These are phyloP conservation scores for Mus pahari DNA, from an alignment of 2,113 vertebrate genomes.

Conservation along the genomic window DNA sequence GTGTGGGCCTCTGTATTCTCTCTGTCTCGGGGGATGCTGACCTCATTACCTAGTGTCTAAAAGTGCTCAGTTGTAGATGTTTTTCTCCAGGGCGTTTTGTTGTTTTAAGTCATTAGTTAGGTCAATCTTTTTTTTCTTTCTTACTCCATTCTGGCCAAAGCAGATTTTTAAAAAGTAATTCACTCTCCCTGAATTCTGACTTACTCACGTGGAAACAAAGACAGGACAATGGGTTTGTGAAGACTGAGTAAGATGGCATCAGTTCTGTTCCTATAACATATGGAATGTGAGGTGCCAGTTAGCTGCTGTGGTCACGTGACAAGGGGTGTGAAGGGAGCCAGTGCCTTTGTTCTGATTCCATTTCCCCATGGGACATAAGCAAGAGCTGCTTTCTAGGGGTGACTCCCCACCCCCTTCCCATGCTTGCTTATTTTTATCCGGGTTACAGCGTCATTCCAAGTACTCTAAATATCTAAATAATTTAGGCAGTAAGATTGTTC, in stretches of 20 bases:
- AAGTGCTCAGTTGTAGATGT: background rate
- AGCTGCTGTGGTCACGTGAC: background rate
- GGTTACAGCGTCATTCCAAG: constrained; percentile 25
- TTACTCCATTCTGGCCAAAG: constrained; percentile 26
- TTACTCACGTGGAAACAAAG: constrained; percentile 58
- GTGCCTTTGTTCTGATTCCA: background rate
- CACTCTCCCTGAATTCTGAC: constrained; percentile 5
- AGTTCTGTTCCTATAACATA: constrained; percentile 20
- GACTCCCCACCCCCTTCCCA: background rate
- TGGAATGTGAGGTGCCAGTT: background rate
- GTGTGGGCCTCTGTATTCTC: too few relatives aligned
- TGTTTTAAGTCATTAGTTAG: constrained; percentile 56
- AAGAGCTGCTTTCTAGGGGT: background rate
- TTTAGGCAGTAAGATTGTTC: background rate
- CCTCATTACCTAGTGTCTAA: background rate
- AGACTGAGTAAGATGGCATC: constrained; percentile 33
- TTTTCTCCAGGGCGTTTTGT: background rate
- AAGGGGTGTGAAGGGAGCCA: background rate
- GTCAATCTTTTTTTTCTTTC: constrained; percentile 42
- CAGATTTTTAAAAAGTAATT: constrained; percentile 61
- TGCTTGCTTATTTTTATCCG: constrained; percentile 13
- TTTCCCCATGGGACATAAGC: background rate
- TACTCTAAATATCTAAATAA: background rate
- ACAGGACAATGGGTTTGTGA: constrained; percentile 24
- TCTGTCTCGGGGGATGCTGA: background rate